These are phyloP conservation scores for Engraulis encrasicolus DNA, from an alignment of 2,113 vertebrate genomes.

Conservation along the genomic window DNA sequence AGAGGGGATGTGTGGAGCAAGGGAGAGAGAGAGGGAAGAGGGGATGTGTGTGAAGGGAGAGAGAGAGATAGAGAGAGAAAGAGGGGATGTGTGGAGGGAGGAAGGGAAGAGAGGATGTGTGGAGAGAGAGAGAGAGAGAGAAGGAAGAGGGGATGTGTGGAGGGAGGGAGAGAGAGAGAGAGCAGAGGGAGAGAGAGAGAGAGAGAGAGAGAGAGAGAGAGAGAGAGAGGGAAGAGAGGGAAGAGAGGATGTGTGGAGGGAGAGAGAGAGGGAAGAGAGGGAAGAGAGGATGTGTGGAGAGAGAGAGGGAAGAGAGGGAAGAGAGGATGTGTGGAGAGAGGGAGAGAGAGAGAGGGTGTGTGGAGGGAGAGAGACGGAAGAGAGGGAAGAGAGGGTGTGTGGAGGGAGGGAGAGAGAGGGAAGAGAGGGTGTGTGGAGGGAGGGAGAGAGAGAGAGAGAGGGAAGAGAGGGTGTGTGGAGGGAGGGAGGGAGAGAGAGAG, in stretches of 20 bases:
- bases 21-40: too few relatives aligned
- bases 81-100: too few relatives aligned
- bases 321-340: too few relatives aligned
- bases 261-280: background rate
- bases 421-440: too few relatives aligned
- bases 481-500: background rate
- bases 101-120: too few relatives aligned
- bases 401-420: background rate
- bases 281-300: background rate
- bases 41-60: too few relatives aligned
- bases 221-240: background rate
- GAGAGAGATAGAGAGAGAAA: too few relatives aligned
- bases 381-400: background rate
- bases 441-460: background rate
- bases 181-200: background rate
- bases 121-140: background rate
- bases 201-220: background rate
- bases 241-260: background rate
- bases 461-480: background rate
- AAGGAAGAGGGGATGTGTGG: background rate
- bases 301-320: background rate
- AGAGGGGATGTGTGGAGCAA: too few relatives aligned
- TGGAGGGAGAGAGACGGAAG: too few relatives aligned
- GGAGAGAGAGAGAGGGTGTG: background rate
- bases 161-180: background rate